These are phyloP conservation scores for Rhinatrema bivittatum DNA, from an alignment of 2,797 vertebrate species.

Conservation along the genomic window DNA sequence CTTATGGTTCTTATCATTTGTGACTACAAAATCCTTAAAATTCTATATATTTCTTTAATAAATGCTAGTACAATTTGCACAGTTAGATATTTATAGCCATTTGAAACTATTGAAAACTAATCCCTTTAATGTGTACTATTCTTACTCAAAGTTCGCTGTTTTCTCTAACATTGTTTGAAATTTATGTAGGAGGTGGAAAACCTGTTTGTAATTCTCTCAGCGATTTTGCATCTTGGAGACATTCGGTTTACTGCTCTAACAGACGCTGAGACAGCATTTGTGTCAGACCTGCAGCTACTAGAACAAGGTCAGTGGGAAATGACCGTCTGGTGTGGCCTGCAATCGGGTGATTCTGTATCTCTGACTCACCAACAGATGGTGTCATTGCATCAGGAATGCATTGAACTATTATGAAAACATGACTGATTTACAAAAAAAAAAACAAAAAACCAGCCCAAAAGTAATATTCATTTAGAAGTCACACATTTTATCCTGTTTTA, in stretches of 20 bases:
- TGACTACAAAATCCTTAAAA: conserved; percentile 1
- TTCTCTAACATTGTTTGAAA: conserved; percentile 20
- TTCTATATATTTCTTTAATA: neutral
- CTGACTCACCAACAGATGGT: conserved; percentile 18
- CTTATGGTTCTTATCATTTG: too few species aligned
- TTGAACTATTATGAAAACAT: neutral
- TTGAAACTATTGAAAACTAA: neutral
- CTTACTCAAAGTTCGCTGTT: conserved; percentile 9
- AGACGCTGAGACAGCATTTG: conserved; percentile 67
- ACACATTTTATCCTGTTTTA: too few species aligned
- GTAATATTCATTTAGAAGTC: too few species aligned
- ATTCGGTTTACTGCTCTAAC: conserved; percentile 69
- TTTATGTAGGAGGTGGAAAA: conserved; percentile 79
- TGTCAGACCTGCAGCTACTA: conserved; percentile 82
- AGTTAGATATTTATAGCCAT: neutral
- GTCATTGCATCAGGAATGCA: conserved; percentile 20
- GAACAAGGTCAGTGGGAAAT: conserved; percentile 76
- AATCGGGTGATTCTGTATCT: neutral
- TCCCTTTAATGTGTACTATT: neutral
- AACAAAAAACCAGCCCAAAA: too few species aligned
- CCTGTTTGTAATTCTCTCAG: conserved; percentile 78
- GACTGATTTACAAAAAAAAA: neutral
- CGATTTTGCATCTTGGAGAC: conserved; percentile 81
- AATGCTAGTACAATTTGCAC: neutral
- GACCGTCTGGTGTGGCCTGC: accelerated